Evolutionary conservation across 2,113 vertebrate species (phyloP).

Genomic region (Rhabdornis inornatus): DNA sequence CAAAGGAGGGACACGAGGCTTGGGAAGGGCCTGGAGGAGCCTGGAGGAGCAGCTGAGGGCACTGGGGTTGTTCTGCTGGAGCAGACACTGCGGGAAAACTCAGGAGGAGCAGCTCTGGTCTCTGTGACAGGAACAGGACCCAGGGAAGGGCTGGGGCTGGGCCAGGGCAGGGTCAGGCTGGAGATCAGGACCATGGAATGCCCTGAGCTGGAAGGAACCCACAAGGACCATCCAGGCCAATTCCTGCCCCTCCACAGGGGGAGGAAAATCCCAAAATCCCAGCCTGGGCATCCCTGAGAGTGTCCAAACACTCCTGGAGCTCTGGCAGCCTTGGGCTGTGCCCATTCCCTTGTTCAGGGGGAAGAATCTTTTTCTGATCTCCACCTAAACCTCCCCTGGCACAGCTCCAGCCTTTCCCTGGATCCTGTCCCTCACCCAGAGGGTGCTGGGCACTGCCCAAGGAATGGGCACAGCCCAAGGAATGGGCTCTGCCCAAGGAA

Average conservation of each 20-base stretch:
- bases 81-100: not conserved
- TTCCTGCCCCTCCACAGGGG: not conserved
- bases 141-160: not conserved
- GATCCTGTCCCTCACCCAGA: not conserved
- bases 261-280: not conserved
- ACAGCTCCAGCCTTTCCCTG: not conserved
- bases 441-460: not conserved
- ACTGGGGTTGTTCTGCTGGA: not conserved
- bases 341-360: not conserved
- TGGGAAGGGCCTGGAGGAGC: not conserved
- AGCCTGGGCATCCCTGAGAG: not conserved
- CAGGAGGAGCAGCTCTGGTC: not conserved
- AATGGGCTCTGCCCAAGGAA: not conserved
- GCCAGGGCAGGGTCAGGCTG: not conserved
- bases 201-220: not conserved
- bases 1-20: not conserved
- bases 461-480: not conserved
- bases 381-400: not conserved
- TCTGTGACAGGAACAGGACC: not conserved
- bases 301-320: not conserved
- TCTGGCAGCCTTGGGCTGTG: not conserved
- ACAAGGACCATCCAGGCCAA: not conserved
- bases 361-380: not conserved
- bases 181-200: not conserved
- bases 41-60: not conserved